phyloP scores from a whole-genome alignment of 2,113 vertebrate genomes.

The Malurus alboscapulatus region DNA sequence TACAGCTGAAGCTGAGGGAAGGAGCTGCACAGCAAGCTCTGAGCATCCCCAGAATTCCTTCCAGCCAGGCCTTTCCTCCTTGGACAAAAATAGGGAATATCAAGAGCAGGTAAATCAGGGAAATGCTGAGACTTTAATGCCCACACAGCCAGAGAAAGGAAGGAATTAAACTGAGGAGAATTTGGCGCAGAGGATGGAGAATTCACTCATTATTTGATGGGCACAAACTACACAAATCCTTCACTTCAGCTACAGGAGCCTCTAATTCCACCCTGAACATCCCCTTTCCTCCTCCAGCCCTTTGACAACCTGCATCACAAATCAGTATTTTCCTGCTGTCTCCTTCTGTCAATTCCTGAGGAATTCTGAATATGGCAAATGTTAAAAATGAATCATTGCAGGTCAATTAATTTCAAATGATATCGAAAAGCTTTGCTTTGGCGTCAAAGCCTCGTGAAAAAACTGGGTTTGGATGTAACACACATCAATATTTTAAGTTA shows the following conservation, averaged over 20 bases:
- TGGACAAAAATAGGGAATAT: rapidly evolving
- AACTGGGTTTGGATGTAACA: background rate
- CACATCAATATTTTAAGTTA: background rate
- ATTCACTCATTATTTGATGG: no score
- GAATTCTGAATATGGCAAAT: background rate
- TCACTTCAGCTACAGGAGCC: background rate
- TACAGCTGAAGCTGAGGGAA: background rate
- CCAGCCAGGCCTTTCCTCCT: background rate
- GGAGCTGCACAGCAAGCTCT: background rate
- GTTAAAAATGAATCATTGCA: background rate
- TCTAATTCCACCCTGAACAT: background rate
- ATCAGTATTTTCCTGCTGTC: background rate
- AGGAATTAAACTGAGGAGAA: background rate
- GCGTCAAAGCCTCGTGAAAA: background rate
- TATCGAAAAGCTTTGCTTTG: background rate
- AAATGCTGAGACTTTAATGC: background rate
- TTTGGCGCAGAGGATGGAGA: background rate
- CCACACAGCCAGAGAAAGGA: background rate
- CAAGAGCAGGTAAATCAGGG: background rate
- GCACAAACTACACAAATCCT: background rate
- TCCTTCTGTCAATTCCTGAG: background rate
- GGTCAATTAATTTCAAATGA: background rate
- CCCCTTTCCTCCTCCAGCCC: background rate
- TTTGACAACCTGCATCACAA: background rate
- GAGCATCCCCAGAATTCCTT: background rate